Percentiles rank a stretch among this genome's conserved stretches.
Evolutionary conservation across 2,888 invertebrate species (phyloP).

Genomic region (Zeuzera pyrina): DNA sequence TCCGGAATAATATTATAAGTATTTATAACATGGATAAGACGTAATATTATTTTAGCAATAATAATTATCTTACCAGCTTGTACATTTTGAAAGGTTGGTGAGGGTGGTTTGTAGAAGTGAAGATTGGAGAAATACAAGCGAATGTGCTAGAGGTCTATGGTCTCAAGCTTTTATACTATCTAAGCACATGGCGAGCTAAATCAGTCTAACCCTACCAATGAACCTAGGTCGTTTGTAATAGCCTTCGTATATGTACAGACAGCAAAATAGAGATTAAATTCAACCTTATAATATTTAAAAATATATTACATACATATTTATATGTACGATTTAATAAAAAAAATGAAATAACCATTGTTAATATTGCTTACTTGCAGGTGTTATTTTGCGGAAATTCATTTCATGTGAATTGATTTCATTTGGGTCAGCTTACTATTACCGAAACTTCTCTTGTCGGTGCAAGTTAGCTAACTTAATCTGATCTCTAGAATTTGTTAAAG

Average conservation of each 20-base stretch:
- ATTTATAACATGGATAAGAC: too few relatives aligned
- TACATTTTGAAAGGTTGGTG: slow-evolving; percentile 66
- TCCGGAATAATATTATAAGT: too few relatives aligned
- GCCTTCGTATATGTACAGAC: slow-evolving; percentile 37
- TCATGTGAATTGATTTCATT: too few relatives aligned
- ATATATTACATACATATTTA: too few relatives aligned
- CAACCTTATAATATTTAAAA: not conserved
- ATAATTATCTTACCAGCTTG: slow-evolving; percentile 69
- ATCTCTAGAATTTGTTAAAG: too few relatives aligned
- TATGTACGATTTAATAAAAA: too few relatives aligned
- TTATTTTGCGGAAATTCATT: too few relatives aligned
- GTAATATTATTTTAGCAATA: not conserved
- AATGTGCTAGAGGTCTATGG: slow-evolving; percentile 49
- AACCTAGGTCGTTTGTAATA: slow-evolving; percentile 56
- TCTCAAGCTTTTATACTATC: slow-evolving; percentile 54
- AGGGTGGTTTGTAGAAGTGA: slow-evolving; percentile 35
- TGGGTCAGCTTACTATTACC: too few relatives aligned
- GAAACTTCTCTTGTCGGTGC: too few relatives aligned
- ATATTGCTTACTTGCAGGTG: too few relatives aligned
- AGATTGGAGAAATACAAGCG: slow-evolving; percentile 47
- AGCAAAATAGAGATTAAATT: slow-evolving; percentile 23
- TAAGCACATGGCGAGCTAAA: slow-evolving; percentile 53
- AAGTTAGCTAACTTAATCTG: too few relatives aligned
- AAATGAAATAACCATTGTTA: too few relatives aligned
- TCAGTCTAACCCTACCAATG: slow-evolving; percentile 58